Evolutionary conservation across 2,113 vertebrate species (phyloP).

Genomic region (Prionailurus bengalensis): DNA sequence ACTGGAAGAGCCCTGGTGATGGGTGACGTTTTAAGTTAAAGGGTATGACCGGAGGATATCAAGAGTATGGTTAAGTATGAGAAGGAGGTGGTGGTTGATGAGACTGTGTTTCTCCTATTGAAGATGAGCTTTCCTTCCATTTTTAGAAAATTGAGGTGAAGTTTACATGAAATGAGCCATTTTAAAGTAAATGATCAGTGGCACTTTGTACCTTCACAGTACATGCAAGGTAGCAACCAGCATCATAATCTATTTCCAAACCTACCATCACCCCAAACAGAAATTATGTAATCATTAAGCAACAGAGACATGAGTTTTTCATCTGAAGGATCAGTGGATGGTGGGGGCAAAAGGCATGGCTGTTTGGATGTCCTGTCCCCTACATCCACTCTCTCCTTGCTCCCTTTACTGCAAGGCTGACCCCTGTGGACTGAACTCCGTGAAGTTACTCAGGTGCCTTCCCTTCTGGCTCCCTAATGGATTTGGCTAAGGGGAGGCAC

Average conservation of each 20-base stretch:
- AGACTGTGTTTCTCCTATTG: not conserved
- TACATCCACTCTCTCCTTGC: not conserved
- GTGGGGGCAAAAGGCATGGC: too few species aligned
- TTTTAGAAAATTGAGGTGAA: constrained; percentile 46
- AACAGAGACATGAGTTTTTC: not conserved
- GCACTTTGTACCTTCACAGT: not conserved
- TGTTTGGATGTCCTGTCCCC: not conserved
- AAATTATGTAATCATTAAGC: not conserved
- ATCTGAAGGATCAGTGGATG: not conserved
- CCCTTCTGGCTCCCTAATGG: not conserved
- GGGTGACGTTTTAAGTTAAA: not conserved
- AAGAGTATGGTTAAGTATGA: not conserved
- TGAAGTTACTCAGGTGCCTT: not conserved
- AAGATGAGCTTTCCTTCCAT: not conserved
- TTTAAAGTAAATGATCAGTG: not conserved
- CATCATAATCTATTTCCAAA: not conserved
- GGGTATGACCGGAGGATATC: not conserved
- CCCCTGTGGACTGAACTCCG: not conserved
- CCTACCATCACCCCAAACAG: not conserved
- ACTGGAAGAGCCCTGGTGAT: not conserved
- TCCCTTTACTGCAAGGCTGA: not conserved
- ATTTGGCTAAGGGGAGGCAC: not conserved
- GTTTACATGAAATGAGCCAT: not conserved
- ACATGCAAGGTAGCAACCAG: too few species aligned
- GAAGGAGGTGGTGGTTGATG: not conserved